Percentiles rank a stretch among this genome's conserved stretches.
Conservation (phyloP, 2,113 vertebrate genomes). For the Mustela lutreola region DNA sequence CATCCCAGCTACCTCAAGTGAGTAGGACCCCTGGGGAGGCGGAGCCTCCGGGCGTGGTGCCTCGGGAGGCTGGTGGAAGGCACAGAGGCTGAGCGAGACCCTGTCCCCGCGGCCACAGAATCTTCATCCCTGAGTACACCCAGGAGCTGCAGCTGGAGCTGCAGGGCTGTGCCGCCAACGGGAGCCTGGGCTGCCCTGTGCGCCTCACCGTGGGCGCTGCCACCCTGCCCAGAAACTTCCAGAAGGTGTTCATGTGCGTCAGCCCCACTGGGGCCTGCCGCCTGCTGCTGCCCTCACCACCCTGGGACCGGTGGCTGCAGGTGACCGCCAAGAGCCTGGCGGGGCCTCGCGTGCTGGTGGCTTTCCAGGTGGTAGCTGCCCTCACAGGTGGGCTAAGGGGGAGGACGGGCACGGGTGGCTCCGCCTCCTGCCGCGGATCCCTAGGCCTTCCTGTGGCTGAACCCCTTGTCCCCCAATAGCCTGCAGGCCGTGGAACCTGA, state of each 20-base stretch:
- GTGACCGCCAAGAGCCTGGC: constrained; percentile 89
- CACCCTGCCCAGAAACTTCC: constrained; percentile 87
- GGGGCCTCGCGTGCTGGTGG: constrained; percentile 80
- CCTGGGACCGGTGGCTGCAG: constrained; percentile 95
- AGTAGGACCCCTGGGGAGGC: constrained; percentile 65
- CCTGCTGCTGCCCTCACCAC: constrained; percentile 88
- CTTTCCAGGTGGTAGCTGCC: constrained; percentile 87
- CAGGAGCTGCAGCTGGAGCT: constrained; percentile 89
- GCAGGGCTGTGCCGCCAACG: constrained; percentile 84
- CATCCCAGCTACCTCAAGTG: constrained; percentile 93
- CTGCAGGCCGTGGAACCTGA: constrained; percentile 82
- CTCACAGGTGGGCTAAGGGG: constrained; percentile 90
- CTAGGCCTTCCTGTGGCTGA: neutral
- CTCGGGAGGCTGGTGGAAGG: neutral
- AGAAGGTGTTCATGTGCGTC: constrained; percentile 89
- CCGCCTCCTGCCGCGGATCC: neutral
- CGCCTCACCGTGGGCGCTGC: constrained; percentile 90
- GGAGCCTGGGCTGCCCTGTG: constrained; percentile 85
- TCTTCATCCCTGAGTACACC: constrained; percentile 93
- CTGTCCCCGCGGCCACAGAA: constrained; percentile 81
- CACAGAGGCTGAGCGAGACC: neutral
- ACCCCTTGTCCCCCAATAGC: constrained; percentile 71
- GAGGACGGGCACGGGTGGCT: neutral
- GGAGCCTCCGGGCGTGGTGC: fast-evolving
- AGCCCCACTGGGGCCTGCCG: constrained; percentile 84